A percentile compares a stretch with the other conserved stretches of the same genome.
Evolutionary conservation across 2,113 vertebrate genomes (phyloP).

Genomic region (Malaclemys terrapin): DNA sequence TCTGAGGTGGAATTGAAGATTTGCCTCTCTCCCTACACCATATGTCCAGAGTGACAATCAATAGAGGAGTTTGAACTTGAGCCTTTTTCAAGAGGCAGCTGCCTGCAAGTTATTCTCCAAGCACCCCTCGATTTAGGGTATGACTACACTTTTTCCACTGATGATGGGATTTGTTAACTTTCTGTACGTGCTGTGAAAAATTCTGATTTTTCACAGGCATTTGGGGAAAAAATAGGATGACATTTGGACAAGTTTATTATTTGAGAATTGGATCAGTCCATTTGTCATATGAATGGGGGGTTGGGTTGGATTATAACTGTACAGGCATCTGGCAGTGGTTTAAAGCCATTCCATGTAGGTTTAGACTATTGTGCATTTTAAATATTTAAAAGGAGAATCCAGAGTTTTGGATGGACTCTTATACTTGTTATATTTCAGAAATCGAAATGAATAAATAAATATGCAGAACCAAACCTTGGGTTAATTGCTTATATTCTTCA

Average conservation of each 20-base stretch:
- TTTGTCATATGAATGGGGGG: not conserved
- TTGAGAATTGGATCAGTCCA: not conserved
- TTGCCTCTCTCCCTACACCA: not conserved
- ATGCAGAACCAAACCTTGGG: constrained; percentile 14
- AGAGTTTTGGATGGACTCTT: not conserved
- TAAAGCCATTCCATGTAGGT: not conserved
- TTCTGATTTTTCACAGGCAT: not conserved
- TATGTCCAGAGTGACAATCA: not conserved
- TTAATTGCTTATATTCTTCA: constrained; percentile 3
- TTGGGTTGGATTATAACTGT: not conserved
- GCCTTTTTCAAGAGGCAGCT: not conserved
- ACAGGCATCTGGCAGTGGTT: not conserved
- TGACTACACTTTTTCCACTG: not conserved
- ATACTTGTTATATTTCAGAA: not conserved
- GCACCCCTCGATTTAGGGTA: not conserved
- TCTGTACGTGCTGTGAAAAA: not conserved
- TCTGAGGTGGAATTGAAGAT: not conserved
- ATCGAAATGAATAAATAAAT: not conserved
- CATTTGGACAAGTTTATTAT: not conserved
- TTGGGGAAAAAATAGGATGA: not conserved
- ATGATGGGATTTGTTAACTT: not conserved
- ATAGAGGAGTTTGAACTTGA: not conserved
- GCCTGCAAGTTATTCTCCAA: not conserved
- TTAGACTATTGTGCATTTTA: not conserved
- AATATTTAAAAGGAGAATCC: not conserved